Percentiles rank a stretch among this genome's conserved stretches.
Evolutionary conservation across 2,797 vertebrate genomes (phyloP).

Genomic region (Buphagus erythrorhynchus): DNA sequence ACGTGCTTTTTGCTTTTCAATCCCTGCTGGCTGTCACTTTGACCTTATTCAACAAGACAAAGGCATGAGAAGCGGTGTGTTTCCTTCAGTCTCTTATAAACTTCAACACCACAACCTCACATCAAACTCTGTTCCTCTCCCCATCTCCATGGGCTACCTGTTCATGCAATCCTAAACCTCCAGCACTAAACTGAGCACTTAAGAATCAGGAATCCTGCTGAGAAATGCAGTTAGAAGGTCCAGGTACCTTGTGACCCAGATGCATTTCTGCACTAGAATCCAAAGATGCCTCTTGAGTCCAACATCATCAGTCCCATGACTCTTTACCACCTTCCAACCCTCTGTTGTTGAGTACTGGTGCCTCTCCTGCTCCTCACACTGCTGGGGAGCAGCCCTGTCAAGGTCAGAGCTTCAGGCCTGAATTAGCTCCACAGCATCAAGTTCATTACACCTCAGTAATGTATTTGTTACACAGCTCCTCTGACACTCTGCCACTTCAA

Average conservation of each 20-base stretch:
- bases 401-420: neutral
- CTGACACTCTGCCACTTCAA: neutral
- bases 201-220: neutral
- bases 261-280: neutral
- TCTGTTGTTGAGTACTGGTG: neutral
- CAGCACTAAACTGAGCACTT: neutral
- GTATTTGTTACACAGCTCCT: neutral
- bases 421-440: neutral
- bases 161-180: neutral
- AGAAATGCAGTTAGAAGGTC: neutral
- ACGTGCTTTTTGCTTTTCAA: neutral
- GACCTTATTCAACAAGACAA: neutral
- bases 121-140: neutral
- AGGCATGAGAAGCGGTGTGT: neutral
- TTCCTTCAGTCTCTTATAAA: neutral
- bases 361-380: neutral
- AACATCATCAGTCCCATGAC: neutral
- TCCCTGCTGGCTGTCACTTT: neutral
- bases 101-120: neutral
- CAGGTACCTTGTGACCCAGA: neutral
- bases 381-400: neutral
- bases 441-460: neutral
- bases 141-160: neutral
- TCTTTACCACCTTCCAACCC: neutral
- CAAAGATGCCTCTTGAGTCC: neutral